These are phyloP conservation scores for Onychomys leucogaster DNA, from an alignment of 2,797 vertebrate genomes.

Conservation along the genomic window DNA sequence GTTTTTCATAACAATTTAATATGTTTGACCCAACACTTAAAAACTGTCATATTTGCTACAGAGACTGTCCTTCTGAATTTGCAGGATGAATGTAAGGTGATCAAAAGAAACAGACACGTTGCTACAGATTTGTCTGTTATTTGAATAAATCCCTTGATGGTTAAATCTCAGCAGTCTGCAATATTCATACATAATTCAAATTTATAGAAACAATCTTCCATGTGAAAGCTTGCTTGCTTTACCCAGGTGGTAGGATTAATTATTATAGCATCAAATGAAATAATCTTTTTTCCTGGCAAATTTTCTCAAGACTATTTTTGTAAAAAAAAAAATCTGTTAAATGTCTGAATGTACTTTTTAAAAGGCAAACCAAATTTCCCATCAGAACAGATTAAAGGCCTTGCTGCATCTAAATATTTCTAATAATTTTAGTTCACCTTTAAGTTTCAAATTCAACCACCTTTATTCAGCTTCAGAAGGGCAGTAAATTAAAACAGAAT, in stretches of 20 bases:
- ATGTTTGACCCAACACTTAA: slow-evolving; percentile 50
- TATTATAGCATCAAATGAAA: slow-evolving; percentile 75
- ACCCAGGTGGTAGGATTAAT: slow-evolving; percentile 73
- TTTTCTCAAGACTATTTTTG: slow-evolving; percentile 67
- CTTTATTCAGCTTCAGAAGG: slow-evolving; percentile 66
- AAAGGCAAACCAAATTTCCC: slow-evolving; percentile 72
- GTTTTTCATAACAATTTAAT: slow-evolving; percentile 35
- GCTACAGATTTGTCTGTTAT: slow-evolving; percentile 59
- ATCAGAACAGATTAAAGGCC: slow-evolving; percentile 68
- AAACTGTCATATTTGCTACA: neutral
- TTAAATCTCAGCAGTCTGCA: slow-evolving; percentile 62
- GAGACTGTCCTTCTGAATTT: slow-evolving; percentile 49
- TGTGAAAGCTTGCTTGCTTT: slow-evolving; percentile 55
- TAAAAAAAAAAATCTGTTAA: slow-evolving; percentile 75
- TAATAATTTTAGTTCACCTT: slow-evolving; percentile 62
- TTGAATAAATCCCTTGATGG: slow-evolving; percentile 62
- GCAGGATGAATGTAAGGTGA: slow-evolving; percentile 44
- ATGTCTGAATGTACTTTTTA: slow-evolving; percentile 62
- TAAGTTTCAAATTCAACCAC: slow-evolving; percentile 54
- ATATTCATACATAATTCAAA: slow-evolving; percentile 78
- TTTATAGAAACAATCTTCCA: slow-evolving; percentile 60
- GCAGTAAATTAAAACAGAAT: slow-evolving; percentile 26
- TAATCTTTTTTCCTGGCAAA: slow-evolving; percentile 40
- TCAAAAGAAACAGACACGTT: slow-evolving; percentile 61
- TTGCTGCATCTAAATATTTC: slow-evolving; percentile 58